Percentiles rank a stretch among this genome's conserved stretches.
These are phyloP conservation scores for Callorhinus ursinus DNA, from an alignment of 2,113 vertebrate species.

Conservation along the genomic window DNA sequence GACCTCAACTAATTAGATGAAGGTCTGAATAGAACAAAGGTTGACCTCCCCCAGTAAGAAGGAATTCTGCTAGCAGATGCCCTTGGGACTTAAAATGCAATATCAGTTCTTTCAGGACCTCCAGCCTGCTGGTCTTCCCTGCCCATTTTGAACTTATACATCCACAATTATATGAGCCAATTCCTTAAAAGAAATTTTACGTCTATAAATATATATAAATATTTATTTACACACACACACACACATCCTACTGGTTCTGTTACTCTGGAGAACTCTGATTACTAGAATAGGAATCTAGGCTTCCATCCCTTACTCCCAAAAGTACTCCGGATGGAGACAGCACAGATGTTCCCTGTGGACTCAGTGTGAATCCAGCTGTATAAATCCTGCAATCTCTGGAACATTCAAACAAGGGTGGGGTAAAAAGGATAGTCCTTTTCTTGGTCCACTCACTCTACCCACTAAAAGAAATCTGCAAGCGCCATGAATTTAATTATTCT, in stretches of 20 bases:
- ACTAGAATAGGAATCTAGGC: neutral
- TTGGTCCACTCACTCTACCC: neutral
- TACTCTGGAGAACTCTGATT: neutral
- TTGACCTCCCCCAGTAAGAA: neutral
- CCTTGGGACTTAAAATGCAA: neutral
- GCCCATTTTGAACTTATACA: neutral
- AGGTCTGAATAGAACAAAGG: neutral
- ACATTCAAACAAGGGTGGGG: rapidly evolving
- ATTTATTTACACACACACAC: neutral
- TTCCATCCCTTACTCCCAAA: neutral
- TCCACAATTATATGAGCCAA: neutral
- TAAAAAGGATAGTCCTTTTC: neutral
- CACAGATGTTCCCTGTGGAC: neutral
- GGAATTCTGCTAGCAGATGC: neutral
- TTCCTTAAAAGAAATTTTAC: neutral
- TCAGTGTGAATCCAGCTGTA: neutral
- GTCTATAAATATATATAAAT: neutral
- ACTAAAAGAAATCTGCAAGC: neutral
- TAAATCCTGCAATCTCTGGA: neutral
- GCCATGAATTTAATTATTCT: neutral
- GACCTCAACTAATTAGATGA: neutral
- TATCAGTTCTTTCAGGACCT: neutral
- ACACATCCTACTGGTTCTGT: neutral
- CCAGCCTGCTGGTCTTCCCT: neutral
- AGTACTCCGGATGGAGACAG: neutral